Evolutionary conservation across 2,113 vertebrate genomes (phyloP), one percentile per base, ranked within the genome.

Genomic region (Chionodraco myersi): DNA sequence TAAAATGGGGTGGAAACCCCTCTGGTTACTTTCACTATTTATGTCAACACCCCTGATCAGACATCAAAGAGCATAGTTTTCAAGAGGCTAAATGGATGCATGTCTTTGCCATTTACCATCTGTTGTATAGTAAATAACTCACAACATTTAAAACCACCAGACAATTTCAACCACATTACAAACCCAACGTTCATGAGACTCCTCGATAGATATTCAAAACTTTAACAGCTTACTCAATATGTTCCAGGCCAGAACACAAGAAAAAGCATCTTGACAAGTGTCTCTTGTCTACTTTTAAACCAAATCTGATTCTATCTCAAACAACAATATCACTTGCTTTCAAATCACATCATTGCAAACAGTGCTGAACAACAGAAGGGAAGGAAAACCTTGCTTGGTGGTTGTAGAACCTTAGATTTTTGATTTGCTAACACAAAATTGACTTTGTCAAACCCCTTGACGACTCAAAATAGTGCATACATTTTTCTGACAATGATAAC

Each of bases 121-220:
- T 86, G 89, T 81, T 82, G 65, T 73, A 61, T 14, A 57, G 21
- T 53, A 66, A 85, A 77, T 71, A 84, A 74, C 58, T 73, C 74
- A 57, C 21, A 16, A 62, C 75, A 74, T 73, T 14, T 18, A 45
- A 30, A 4, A 30, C 12, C 34, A 23, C 30, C 21, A 66, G 44
- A 64, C 45, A 68, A 82, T 21, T 23, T 49, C 60, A 65, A 71
- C 18, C 34, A 72, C 7, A 77, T 67, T 54, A 60, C 58, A 79
- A 58, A 73, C 10, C 15, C 23, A 70, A 56, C 51, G 36, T 80
- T 77, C 49, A 66, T 64, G 75, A 77, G 23, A 63, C 60, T 53
- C 45, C 66, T 36, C 12, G 30, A 53, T 36, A 49, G 49, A 60
- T 58, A 52, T 59, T 61, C 68, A 80, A 78, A 77, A 1, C 1